A percentile compares a stretch with the other conserved stretches of the same genome.
Conservation (phyloP, 2,888 invertebrate genomes). For the Eupithecia subumbrata region DNA sequence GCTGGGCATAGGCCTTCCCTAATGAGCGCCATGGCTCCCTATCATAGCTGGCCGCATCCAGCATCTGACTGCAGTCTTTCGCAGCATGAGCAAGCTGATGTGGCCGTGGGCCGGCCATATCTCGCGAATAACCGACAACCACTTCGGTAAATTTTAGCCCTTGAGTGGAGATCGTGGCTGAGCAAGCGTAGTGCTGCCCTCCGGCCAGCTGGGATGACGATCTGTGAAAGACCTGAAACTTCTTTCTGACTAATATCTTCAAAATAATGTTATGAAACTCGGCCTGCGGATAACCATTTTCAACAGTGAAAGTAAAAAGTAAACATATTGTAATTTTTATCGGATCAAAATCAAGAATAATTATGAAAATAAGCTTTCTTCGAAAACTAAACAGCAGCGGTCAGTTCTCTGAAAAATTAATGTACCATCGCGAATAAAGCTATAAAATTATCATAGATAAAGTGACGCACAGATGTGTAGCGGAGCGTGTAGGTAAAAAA, state of each 20-base stretch:
- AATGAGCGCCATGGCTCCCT: too few species aligned
- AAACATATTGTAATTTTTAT: conserved; percentile 1
- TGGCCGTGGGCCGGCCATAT: not conserved
- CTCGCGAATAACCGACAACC: not conserved
- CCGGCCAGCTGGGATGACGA: not conserved
- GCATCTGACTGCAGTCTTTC: too few species aligned
- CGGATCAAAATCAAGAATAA: conserved; percentile 13
- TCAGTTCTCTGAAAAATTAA: conserved; percentile 34
- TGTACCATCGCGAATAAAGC: conserved; percentile 33
- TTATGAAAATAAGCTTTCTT: conserved; percentile 17
- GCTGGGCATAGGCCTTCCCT: too few species aligned
- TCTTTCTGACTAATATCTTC: not conserved
- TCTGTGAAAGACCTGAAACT: not conserved
- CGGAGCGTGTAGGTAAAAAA: conserved; percentile 45
- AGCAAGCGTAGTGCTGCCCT: not conserved
- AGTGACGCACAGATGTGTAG: conserved; percentile 39
- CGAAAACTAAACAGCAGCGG: conserved; percentile 8
- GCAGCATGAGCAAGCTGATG: not conserved
- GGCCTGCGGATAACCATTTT: not conserved
- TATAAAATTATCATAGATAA: conserved; percentile 40
- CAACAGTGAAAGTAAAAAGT: not conserved
- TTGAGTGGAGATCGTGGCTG: not conserved
- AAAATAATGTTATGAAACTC: not conserved
- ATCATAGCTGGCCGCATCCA: too few species aligned
- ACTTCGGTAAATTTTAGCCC: not conserved